phyloP scores from a whole-genome alignment of 2,888 invertebrate genomes.

The Tetanocera ferruginea region DNA sequence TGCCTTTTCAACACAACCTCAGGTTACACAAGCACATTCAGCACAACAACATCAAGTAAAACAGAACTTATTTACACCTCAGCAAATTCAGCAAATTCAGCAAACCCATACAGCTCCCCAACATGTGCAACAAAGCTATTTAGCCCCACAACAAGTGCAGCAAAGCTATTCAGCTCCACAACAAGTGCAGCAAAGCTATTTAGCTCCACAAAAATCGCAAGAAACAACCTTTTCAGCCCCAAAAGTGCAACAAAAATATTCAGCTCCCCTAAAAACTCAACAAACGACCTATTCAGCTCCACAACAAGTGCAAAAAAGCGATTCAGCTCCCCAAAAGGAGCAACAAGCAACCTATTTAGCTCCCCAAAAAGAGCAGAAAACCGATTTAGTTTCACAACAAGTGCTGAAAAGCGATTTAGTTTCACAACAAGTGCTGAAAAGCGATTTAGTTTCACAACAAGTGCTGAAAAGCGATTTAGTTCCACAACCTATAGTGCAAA shows the following conservation, averaged over 20 bases:
- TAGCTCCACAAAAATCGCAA: slow-evolving; percentile 44
- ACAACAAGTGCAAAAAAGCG: too few species aligned
- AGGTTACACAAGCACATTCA: slow-evolving; percentile 12
- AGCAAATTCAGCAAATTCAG: background rate
- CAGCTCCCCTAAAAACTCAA: slow-evolving; percentile 42
- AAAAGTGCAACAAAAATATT: slow-evolving; percentile 41
- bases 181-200: slow-evolving; percentile 22
- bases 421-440: background rate
- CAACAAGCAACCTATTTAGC: slow-evolving; percentile 14
- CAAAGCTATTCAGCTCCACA: slow-evolving; percentile 14
- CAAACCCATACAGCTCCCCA: background rate
- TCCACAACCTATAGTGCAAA: slow-evolving; percentile 46
- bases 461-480: slow-evolving; percentile 18
- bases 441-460: slow-evolving; percentile 18
- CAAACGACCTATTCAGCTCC: slow-evolving; percentile 23
- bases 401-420: background rate
- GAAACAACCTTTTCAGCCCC: slow-evolving; percentile 45
- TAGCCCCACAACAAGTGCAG: background rate
- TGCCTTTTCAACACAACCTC: background rate
- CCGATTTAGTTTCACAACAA: background rate
- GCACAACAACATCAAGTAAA: background rate
- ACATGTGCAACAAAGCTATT: background rate
- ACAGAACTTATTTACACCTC: background rate
- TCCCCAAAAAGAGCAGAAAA: background rate
- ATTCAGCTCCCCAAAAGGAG: background rate